Evolutionary conservation across 2,888 invertebrate genomes (phyloP).

Genomic region (Eristalis arbustorum): DNA sequence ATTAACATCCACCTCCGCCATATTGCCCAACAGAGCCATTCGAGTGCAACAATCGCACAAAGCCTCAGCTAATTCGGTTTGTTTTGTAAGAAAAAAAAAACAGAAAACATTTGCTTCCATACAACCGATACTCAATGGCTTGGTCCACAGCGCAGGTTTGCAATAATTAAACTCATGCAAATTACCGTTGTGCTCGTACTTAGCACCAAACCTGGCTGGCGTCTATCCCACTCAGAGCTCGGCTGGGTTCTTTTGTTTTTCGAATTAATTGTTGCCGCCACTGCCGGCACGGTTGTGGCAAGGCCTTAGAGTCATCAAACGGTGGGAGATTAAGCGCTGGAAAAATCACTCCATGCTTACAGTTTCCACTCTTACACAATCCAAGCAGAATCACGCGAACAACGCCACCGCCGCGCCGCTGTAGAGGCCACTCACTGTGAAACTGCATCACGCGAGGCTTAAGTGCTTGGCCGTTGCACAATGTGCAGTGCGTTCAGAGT

Average conservation of each 20-base stretch:
- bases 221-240: slow-evolving; percentile 9
- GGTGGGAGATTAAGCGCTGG: slow-evolving; percentile 27
- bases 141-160: slow-evolving; percentile 35
- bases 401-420: not conserved
- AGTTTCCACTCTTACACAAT: slow-evolving; percentile 55
- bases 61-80: slow-evolving; percentile 12
- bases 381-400: slow-evolving; percentile 57
- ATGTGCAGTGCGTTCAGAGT: not conserved
- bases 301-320: not conserved
- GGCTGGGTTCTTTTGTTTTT: slow-evolving; percentile 18
- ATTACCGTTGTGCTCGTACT: slow-evolving; percentile 23
- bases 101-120: not conserved
- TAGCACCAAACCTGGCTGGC: slow-evolving; percentile 25
- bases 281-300: not conserved
- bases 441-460: slow-evolving; percentile 53
- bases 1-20: slow-evolving; percentile 21
- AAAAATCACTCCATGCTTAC: slow-evolving; percentile 47
- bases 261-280: slow-evolving; percentile 6
- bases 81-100: not conserved
- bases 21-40: slow-evolving; percentile 25
- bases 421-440: slow-evolving; percentile 52
- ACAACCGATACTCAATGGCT: slow-evolving; percentile 6
- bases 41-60: slow-evolving; percentile 29
- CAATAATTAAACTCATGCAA: slow-evolving; percentile 56
- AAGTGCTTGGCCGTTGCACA: slow-evolving; percentile 53